Base-by-base conservation (phyloP, 2,797 vertebrate species). In the Hypotaenidia okinawae region DNA sequence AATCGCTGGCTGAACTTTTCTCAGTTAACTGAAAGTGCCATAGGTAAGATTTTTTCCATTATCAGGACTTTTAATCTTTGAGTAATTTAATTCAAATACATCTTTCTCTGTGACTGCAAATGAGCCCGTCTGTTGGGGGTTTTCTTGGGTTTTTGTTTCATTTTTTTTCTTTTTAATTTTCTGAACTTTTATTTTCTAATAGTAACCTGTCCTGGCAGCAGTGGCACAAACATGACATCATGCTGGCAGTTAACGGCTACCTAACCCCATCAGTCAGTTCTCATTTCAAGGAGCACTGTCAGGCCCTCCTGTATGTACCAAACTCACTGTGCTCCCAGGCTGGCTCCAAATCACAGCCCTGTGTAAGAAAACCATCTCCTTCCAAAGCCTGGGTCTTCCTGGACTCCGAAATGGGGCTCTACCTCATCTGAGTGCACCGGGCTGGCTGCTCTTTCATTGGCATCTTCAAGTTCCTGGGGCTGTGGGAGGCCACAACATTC, bases 1-100 rank as follows among this genome's bases (percentile, higher is more conserved):
- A 95, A 95, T 96, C 6, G 13, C 74, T 95, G 95, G 89, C 90
- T 97, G 95, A 96, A 96, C 93, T 96, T 89, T 78, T 66, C 94
- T 63, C 80, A 94, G 87, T 62, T 92, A 96, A 92, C 87, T 72
- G 30, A 70, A 95, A 96, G 78, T 89, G 96, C 96, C 96, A 97
- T 89, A 92, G 95, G 96, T 97, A 96, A 94, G 84, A 87, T 74
- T 92, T 80, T 80, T 67, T 27, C 77, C 61, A 45, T 77, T 96
- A 97, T 97, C 96, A 94, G 90, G 57, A 49, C 57, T 93, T 95
- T 77, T 30, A 83, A 97, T 97, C 95, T 96, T 94, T 21, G 52
- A 61, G 74, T 8, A 94, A 97, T 94, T 93, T 95, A 94, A 95
- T 95, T 77, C 75, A 90, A 95, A 95, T 87, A 82, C 27, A 77